These are phyloP conservation scores for Pygmarrhopalites habei DNA, from an alignment of 1,140 invertebrate genomes.

Conservation along the genomic window DNA sequence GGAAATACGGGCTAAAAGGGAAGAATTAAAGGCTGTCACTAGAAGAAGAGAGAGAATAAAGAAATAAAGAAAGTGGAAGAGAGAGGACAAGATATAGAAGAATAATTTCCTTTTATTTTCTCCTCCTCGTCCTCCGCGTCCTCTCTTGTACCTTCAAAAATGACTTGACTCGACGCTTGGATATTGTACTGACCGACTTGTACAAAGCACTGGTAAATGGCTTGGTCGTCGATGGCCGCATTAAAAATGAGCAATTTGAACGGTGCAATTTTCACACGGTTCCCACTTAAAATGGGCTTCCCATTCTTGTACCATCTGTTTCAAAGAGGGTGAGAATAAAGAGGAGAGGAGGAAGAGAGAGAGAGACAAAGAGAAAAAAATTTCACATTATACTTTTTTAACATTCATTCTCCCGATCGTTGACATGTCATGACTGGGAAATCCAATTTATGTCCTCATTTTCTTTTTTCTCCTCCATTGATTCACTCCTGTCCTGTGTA, in stretches of 20 bases:
- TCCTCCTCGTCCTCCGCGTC: no score
- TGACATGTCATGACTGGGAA: no score
- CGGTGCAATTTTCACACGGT: slow-evolving; percentile 48
- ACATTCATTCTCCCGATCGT: background rate
- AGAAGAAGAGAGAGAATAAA: no score
- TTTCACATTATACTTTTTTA: background rate
- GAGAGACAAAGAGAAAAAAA: background rate
- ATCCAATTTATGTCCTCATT: slow-evolving; percentile 7
- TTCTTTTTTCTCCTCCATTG: slow-evolving; percentile 7
- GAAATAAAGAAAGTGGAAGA: no score
- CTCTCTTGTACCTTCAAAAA: slow-evolving; percentile 69
- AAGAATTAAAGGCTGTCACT: no score
- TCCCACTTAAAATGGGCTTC: slow-evolving; percentile 53
- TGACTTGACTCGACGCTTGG: slow-evolving; percentile 63
- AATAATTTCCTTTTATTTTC: no score
- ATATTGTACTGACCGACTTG: slow-evolving; percentile 60
- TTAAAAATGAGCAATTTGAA: slow-evolving; percentile 55
- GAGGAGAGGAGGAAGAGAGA: background rate
- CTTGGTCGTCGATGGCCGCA: slow-evolving; percentile 61
- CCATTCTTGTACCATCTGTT: slow-evolving; percentile 54
- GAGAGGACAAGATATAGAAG: no score
- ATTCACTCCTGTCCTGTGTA: no score
- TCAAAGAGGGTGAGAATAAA: slow-evolving; percentile 3
- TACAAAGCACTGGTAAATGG: slow-evolving; percentile 77
- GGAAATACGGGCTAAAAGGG: no score